These are phyloP conservation scores for Drosophila setifemur DNA, from an alignment of 1,140 invertebrate species.

Conservation along the genomic window DNA sequence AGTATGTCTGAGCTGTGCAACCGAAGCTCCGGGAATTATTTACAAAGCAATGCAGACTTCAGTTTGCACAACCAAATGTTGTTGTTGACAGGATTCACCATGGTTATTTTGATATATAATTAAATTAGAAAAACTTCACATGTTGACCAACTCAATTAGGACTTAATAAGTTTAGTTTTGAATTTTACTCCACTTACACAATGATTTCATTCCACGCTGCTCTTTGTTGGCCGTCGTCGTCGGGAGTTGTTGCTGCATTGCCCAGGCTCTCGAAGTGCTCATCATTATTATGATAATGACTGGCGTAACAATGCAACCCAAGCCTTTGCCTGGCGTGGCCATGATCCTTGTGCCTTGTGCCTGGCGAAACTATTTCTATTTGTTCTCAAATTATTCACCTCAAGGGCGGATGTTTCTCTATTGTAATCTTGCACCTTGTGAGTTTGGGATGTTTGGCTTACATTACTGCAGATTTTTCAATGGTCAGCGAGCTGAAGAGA, in stretches of 20 bases:
- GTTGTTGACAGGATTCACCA: neutral
- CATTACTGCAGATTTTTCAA: neutral
- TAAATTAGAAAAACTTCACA: neutral
- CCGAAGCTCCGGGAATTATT: too few species aligned
- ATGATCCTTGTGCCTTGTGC: constrained; percentile 17
- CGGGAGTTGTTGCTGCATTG: constrained; percentile 37
- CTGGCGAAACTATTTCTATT: neutral
- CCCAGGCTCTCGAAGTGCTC: constrained; percentile 27
- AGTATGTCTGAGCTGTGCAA: too few species aligned
- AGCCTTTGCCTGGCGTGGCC: constrained; percentile 21
- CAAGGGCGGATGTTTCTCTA: too few species aligned
- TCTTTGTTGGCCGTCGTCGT: constrained; percentile 5
- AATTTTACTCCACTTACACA: constrained; percentile 47
- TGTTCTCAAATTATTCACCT: constrained; percentile 7
- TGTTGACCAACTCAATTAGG: neutral
- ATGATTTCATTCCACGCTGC: constrained; percentile 49
- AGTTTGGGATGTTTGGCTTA: neutral
- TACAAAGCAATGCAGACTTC: too few species aligned
- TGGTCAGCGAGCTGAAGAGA: neutral
- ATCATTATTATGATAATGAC: constrained; percentile 18
- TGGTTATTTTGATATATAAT: neutral
- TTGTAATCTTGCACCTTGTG: neutral
- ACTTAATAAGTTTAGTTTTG: neutral
- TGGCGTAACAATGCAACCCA: constrained; percentile 14
- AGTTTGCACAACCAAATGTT: too few species aligned